Conservation (phyloP, 2,888 invertebrate species). For the Lysandra coridon region DNA sequence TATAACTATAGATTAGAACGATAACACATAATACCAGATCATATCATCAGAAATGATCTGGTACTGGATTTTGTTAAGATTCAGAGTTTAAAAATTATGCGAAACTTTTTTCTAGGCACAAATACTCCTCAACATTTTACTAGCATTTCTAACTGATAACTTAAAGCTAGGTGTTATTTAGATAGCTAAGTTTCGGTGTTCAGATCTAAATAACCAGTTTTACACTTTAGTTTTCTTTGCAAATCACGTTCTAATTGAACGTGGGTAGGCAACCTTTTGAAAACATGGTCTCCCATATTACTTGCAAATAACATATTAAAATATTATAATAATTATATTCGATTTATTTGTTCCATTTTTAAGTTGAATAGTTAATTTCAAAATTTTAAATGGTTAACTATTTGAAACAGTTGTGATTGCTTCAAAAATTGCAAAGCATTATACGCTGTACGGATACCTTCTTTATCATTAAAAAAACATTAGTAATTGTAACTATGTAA, state of each 20-base stretch:
- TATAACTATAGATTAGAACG: too few relatives aligned
- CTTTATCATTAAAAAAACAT: neutral
- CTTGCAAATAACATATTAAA: too few relatives aligned
- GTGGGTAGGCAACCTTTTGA: neutral
- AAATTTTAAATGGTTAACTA: neutral
- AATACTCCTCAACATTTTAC: neutral
- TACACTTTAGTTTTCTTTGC: slow-evolving; percentile 4
- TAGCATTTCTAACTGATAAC: neutral
- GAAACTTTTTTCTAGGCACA: neutral
- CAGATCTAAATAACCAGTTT: slow-evolving; percentile 5
- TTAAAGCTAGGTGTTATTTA: neutral
- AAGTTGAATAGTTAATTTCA: too few relatives aligned
- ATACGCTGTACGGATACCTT: neutral
- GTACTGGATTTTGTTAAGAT: too few relatives aligned
- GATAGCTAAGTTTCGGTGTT: slow-evolving; percentile 5
- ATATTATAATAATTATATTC: too few relatives aligned
- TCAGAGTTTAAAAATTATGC: neutral
- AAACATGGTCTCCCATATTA: too few relatives aligned
- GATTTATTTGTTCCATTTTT: too few relatives aligned
- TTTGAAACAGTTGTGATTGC: neutral
- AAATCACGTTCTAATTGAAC: slow-evolving; percentile 18
- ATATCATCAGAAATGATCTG: too few relatives aligned
- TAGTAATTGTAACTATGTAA: neutral
- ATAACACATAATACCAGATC: too few relatives aligned
- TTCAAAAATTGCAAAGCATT: neutral